These are phyloP conservation scores for Gadus chalcogrammus DNA, from an alignment of 2,113 vertebrate genomes.

Conservation along the genomic window DNA sequence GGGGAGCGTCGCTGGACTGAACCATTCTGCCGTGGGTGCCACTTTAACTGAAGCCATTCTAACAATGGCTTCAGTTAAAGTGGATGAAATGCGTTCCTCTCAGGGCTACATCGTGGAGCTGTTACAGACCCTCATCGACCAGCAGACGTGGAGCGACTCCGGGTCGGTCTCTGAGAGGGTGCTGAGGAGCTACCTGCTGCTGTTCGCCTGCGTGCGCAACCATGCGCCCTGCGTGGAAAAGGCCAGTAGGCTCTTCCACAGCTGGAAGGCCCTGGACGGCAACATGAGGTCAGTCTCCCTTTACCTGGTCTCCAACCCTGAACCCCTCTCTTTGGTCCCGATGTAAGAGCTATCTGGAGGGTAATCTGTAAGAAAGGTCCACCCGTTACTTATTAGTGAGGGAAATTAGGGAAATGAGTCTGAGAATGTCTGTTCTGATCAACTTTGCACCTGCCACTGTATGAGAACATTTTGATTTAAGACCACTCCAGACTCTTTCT, in stretches of 20 bases:
- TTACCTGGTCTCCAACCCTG: background rate
- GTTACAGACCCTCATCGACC: conserved; percentile 79
- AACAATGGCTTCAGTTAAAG: no score
- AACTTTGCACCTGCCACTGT: no score
- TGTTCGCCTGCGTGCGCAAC: conserved; percentile 75
- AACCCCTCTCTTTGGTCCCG: background rate
- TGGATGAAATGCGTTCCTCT: background rate
- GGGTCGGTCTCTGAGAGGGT: conserved; percentile 79
- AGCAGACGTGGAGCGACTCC: conserved; percentile 80
- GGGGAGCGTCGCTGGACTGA: no score
- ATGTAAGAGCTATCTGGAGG: no score
- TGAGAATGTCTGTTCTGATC: no score
- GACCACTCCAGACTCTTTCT: no score
- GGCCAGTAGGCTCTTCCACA: conserved; percentile 74
- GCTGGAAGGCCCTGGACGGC: conserved; percentile 81
- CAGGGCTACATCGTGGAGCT: conserved; percentile 82
- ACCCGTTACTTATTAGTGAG: no score
- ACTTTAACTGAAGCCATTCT: no score
- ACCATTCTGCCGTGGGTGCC: no score
- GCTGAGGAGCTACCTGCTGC: conserved; percentile 77
- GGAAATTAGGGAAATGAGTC: no score
- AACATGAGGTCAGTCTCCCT: conserved; percentile 71
- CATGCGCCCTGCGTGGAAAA: conserved; percentile 77
- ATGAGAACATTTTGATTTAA: no score
- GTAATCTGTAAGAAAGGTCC: no score